Conservation (phyloP, 2,797 vertebrate genomes). For the Syngnathus rostellatus region DNA sequence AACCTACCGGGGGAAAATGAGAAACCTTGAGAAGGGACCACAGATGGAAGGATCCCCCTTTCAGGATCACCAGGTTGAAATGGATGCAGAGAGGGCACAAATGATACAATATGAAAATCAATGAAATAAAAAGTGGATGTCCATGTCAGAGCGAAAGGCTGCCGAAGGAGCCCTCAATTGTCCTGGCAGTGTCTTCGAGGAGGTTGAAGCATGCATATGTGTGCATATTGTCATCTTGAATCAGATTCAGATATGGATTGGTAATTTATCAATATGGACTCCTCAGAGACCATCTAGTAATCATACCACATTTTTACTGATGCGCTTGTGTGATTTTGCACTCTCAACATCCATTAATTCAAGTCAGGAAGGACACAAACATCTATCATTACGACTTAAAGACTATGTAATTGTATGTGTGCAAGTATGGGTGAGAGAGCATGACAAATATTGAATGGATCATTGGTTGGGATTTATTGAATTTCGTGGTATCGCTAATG, state of each 20-base stretch:
- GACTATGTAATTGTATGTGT: neutral
- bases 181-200: no score
- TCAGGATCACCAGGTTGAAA: no score
- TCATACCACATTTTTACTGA: neutral
- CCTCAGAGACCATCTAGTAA: neutral
- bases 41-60: no score
- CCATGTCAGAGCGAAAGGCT: no score
- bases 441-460: neutral
- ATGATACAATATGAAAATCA: no score
- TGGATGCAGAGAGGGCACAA: no score
- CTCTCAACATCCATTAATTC: slow-evolving; percentile 4
- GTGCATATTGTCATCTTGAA: neutral
- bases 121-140: no score
- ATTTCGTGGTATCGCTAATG: no score
- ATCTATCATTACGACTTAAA: neutral
- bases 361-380: slow-evolving; percentile 4
- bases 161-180: no score
- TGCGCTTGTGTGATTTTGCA: neutral
- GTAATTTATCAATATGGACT: neutral
- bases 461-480: neutral
- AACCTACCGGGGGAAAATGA: no score
- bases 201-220: no score
- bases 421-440: neutral
- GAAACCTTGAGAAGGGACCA: no score
- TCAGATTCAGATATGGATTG: neutral